These are phyloP conservation scores for Drosophila cognata DNA, from an alignment of 2,888 invertebrate species.

Conservation along the genomic window DNA sequence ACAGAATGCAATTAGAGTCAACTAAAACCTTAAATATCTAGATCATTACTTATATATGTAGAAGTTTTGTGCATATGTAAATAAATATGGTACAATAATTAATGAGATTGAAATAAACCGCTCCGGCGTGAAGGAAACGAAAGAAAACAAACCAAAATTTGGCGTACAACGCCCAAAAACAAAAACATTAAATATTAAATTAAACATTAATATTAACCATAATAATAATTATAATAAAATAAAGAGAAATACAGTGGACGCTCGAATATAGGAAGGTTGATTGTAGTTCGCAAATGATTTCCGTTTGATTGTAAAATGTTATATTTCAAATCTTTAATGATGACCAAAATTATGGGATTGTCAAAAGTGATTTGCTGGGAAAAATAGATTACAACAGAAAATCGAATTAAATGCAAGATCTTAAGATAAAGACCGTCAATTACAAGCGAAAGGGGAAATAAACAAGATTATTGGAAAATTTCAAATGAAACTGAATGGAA, in stretches of 20 bases:
- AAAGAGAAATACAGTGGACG: neutral
- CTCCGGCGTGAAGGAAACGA: conserved; percentile 24
- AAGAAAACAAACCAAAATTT: conserved; percentile 3
- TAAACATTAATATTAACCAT: neutral
- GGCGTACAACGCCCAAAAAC: conserved; percentile 20
- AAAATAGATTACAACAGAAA: neutral
- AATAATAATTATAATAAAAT: neutral
- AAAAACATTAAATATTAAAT: neutral
- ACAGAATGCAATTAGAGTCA: conserved; percentile 32
- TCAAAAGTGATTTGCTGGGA: neutral
- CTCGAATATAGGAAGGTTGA: no score
- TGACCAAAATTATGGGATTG: neutral
- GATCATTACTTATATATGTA: neutral
- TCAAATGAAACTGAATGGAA: neutral
- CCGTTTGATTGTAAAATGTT: neutral
- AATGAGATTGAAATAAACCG: neutral
- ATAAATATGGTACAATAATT: neutral
- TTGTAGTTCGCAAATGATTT: neutral
- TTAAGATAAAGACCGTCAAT: no score
- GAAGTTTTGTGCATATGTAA: neutral
- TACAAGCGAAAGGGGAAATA: neutral
- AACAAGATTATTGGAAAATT: neutral
- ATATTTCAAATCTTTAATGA: neutral
- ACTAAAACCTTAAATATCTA: conserved; percentile 12
- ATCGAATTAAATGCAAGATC: neutral